Conservation (phyloP, 2,113 vertebrate species). For the Leiothrix lutea region DNA sequence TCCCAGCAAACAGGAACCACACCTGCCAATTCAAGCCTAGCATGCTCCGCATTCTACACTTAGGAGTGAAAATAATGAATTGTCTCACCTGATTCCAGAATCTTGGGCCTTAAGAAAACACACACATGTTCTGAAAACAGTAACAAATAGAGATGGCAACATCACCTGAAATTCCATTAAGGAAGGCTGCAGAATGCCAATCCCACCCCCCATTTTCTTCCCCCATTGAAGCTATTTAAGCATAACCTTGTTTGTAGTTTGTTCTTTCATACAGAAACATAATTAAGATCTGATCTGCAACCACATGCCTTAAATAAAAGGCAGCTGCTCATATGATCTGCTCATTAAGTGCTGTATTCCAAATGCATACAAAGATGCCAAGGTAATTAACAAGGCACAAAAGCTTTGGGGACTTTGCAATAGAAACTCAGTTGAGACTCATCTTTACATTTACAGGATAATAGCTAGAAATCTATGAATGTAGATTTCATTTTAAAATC, state of each 20-base stretch:
- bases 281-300: constrained; percentile 44
- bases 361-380: constrained; percentile 30
- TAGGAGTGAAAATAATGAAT: background rate
- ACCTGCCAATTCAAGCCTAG: background rate
- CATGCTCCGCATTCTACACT: background rate
- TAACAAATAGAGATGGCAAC: background rate
- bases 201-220: background rate
- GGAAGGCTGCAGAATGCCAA: background rate
- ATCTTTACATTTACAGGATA: background rate
- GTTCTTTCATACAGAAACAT: constrained; percentile 23
- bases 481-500: background rate
- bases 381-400: constrained; percentile 39
- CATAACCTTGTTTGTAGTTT: constrained; percentile 14
- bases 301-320: constrained; percentile 50
- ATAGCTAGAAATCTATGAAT: background rate
- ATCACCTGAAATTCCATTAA: background rate
- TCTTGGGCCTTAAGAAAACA: background rate
- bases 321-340: constrained; percentile 48
- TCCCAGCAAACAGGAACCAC: background rate
- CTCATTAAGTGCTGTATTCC: constrained; percentile 40
- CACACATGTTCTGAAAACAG: background rate
- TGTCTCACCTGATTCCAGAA: background rate
- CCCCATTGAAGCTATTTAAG: background rate
- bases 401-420: constrained; percentile 12
- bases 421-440: background rate